Evolutionary conservation across 2,888 invertebrate species (phyloP).

Genomic region (Boloria euphrosyne): DNA sequence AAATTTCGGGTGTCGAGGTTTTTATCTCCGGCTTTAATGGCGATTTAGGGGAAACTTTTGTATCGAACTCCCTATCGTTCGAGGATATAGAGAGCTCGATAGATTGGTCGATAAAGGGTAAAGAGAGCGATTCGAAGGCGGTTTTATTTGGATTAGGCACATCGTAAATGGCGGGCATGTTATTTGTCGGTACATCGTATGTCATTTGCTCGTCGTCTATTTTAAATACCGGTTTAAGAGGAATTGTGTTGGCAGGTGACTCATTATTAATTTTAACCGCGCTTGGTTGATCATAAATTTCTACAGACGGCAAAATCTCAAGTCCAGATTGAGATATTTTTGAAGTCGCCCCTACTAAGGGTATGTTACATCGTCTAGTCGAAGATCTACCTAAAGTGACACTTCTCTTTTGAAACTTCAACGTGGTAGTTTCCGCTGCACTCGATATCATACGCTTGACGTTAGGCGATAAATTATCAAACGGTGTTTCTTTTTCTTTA

Average conservation of each 20-base stretch:
- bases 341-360: constrained; percentile 76
- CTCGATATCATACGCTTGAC: constrained; percentile 84
- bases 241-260: constrained; percentile 48
- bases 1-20: constrained; percentile 53
- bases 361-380: constrained; percentile 71
- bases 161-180: constrained; percentile 73
- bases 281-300: constrained; percentile 73
- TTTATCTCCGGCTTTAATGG: constrained; percentile 60
- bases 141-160: constrained; percentile 70
- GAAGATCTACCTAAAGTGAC: constrained; percentile 61
- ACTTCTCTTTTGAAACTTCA: constrained; percentile 72
- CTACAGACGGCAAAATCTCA: constrained; percentile 72
- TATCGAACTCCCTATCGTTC: constrained; percentile 79
- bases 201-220: constrained; percentile 61
- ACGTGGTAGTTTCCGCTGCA: constrained; percentile 70
- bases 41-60: constrained; percentile 70
- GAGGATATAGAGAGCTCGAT: constrained; percentile 74
- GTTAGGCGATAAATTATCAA: constrained; percentile 83
- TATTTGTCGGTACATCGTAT: constrained; percentile 76
- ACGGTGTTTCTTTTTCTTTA: constrained; percentile 65
- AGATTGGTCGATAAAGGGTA: constrained; percentile 77
- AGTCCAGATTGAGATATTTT: constrained; percentile 78
- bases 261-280: constrained; percentile 58
- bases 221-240: constrained; percentile 65
- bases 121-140: constrained; percentile 71